These are phyloP conservation scores for Cheiracanthium punctorium DNA, from an alignment of 2,888 invertebrate genomes.

Conservation along the genomic window DNA sequence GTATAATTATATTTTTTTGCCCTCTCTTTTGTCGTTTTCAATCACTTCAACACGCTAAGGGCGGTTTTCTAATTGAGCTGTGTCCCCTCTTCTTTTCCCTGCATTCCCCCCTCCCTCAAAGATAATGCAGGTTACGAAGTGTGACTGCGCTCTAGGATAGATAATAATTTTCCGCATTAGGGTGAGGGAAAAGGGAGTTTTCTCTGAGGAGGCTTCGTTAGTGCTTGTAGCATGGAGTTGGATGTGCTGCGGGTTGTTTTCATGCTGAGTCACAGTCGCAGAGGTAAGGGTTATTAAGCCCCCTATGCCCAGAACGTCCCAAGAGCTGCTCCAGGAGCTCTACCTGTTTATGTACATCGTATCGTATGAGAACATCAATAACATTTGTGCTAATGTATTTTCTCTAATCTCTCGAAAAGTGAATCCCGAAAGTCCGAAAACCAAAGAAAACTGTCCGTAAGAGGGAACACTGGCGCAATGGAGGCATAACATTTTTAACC, in stretches of 20 bases:
- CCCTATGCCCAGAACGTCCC: too few relatives aligned
- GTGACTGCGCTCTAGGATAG: background rate
- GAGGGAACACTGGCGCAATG: too few relatives aligned
- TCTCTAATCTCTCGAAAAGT: too few relatives aligned
- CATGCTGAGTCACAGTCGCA: conserved; percentile 38
- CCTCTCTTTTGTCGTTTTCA: background rate
- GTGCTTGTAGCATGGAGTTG: too few relatives aligned
- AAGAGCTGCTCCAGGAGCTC: too few relatives aligned
- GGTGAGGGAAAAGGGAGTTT: background rate
- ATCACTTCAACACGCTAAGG: conserved; percentile 7
- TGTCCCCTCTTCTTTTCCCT: background rate
- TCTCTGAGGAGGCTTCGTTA: conserved; percentile 39
- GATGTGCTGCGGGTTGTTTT: conserved; percentile 26
- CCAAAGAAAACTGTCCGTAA: too few relatives aligned
- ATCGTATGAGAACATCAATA: too few relatives aligned
- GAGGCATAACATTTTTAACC: too few relatives aligned
- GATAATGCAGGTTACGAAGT: background rate
- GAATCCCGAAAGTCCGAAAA: too few relatives aligned
- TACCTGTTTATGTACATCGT: too few relatives aligned
- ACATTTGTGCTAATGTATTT: too few relatives aligned
- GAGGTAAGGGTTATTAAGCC: conserved; percentile 3
- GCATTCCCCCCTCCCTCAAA: background rate
- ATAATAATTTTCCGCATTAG: conserved; percentile 5
- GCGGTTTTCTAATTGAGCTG: conserved; percentile 28
- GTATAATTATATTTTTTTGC: background rate